A percentile compares a stretch with the other conserved stretches of the same genome.
Evolutionary conservation across 1,140 invertebrate genomes (phyloP).

Genomic region (Venturia canescens): DNA sequence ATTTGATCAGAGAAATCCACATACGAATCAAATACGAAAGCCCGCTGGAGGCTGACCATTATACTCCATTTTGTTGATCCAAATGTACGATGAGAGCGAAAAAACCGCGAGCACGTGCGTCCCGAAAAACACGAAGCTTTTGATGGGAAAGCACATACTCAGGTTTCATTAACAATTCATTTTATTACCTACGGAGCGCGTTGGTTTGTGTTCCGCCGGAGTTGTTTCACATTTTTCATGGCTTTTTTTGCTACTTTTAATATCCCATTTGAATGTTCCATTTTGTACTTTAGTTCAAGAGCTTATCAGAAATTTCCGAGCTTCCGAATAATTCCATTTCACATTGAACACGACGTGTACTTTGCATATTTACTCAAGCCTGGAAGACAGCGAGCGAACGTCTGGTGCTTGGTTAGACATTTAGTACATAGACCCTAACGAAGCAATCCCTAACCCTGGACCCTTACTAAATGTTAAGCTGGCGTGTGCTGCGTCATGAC

Average conservation of each 20-base stretch:
- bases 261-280: no score
- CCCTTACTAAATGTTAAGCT: background rate
- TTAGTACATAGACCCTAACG: conserved; percentile 14
- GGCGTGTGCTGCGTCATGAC: conserved; percentile 2
- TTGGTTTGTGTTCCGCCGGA: background rate
- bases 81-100: background rate
- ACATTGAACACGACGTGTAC: background rate
- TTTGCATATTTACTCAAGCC: background rate
- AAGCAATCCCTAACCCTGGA: conserved; percentile 21
- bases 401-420: conserved; percentile 1
- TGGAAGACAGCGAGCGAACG: background rate
- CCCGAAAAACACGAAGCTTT: background rate
- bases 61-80: background rate
- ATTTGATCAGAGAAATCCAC: background rate
- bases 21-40: background rate
- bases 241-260: no score
- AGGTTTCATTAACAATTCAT: conserved; percentile 22
- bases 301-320: background rate
- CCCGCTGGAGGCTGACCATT: background rate
- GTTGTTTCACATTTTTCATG: no score
- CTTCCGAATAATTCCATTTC: background rate
- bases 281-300: background rate
- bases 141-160: conserved; percentile 15
- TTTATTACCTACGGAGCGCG: conserved; percentile 6
- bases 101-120: background rate